Evolutionary conservation across 1,140 invertebrate species (phyloP).

Genomic region (Psix sp.): DNA sequence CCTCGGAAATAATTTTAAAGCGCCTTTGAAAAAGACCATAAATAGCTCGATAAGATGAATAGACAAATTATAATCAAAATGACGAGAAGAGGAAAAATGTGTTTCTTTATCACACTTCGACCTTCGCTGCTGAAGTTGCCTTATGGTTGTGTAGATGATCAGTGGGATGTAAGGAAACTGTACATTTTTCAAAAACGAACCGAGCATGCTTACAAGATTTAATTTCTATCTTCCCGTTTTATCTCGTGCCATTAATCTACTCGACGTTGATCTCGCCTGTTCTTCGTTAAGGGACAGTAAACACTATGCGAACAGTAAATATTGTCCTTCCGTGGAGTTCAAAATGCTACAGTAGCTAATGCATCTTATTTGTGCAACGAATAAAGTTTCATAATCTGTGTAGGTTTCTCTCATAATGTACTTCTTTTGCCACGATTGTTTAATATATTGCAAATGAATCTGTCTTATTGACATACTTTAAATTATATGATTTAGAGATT

Average conservation of each 20-base stretch:
- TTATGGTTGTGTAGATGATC: slow-evolving; percentile 4
- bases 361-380: slow-evolving; percentile 30
- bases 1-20: too few relatives aligned
- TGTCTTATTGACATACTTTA: too few relatives aligned
- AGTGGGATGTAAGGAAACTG: neutral
- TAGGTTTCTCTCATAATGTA: too few relatives aligned
- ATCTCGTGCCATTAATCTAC: slow-evolving; percentile 45
- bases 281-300: slow-evolving; percentile 32
- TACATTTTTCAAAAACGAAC: neutral
- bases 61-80: neutral
- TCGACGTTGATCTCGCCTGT: slow-evolving; percentile 34
- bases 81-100: neutral
- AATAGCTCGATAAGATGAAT: neutral
- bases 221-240: slow-evolving; percentile 40
- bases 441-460: too few relatives aligned
- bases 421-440: too few relatives aligned
- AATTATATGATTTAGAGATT: too few relatives aligned
- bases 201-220: slow-evolving; percentile 15
- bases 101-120: neutral
- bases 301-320: slow-evolving; percentile 37
- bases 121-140: neutral
- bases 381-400: slow-evolving; percentile 20
- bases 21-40: too few relatives aligned
- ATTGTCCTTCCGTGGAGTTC: slow-evolving; percentile 18
- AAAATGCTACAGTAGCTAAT: slow-evolving; percentile 18